phyloP scores from a whole-genome alignment of 2,797 vertebrate species.

The Brachymystax lenok region DNA sequence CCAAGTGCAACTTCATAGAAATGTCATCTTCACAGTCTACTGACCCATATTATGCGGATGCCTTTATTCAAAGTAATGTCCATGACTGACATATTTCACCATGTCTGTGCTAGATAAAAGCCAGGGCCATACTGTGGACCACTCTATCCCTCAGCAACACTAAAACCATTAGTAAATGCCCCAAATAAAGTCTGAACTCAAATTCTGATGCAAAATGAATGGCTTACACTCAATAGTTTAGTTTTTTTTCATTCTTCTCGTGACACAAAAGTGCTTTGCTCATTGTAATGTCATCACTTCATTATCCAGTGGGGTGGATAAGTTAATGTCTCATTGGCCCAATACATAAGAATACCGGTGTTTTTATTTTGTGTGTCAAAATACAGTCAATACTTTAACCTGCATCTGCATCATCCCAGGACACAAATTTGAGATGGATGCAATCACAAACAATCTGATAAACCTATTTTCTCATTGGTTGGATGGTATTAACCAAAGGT shows the following conservation, averaged over 20 bases:
- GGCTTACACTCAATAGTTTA: background rate
- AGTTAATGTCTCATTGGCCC: background rate
- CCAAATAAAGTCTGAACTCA: background rate
- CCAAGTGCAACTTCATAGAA: background rate
- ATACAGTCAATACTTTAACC: background rate
- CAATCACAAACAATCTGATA: slow-evolving; percentile 8
- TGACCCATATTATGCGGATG: background rate
- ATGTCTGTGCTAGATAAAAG: background rate
- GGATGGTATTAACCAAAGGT: background rate
- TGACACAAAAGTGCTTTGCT: background rate
- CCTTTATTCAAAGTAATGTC: background rate
- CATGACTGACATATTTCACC: background rate
- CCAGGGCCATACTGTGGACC: background rate
- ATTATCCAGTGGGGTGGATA: background rate
- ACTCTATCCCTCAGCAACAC: background rate
- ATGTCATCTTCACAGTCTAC: background rate
- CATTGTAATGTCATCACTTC: background rate
- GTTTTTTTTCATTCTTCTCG: background rate
- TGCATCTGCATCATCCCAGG: background rate
- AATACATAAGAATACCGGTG: background rate
- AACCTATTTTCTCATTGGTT: slow-evolving; percentile 1
- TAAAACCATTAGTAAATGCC: background rate
- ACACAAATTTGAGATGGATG: slow-evolving; percentile 4
- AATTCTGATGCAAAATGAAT: background rate
- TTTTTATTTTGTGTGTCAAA: background rate